A percentile compares a stretch with the other conserved stretches of the same genome.
Conservation (phyloP, 2,797 vertebrate species). For the Chlorospingus semifuscus region DNA sequence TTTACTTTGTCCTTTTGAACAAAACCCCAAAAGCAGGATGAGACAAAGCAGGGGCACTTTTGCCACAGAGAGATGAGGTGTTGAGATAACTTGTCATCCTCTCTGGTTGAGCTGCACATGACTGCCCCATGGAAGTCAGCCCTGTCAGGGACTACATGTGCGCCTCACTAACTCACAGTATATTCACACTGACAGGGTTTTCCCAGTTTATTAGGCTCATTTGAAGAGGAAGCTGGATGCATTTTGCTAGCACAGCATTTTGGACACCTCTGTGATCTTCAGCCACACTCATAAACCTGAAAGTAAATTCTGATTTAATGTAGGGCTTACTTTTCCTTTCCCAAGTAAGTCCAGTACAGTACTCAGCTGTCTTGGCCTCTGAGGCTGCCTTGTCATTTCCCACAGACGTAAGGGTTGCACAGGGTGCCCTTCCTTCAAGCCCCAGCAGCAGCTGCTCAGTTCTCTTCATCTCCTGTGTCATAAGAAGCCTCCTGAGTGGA, state of each 20-base stretch:
- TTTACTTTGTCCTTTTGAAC: neutral
- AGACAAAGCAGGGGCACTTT: neutral
- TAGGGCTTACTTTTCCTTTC: neutral
- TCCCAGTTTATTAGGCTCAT: slow-evolving; percentile 45
- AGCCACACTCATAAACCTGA: neutral
- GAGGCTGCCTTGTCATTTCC: neutral
- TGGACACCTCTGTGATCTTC: neutral
- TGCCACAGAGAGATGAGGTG: neutral
- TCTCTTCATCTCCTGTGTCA: neutral
- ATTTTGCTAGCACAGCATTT: neutral
- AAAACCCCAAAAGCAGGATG: neutral
- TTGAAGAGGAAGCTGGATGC: neutral
- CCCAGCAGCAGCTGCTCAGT: neutral
- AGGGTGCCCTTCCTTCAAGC: neutral
- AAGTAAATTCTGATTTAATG: neutral
- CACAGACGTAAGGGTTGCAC: neutral
- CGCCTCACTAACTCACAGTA: neutral
- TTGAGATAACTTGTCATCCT: neutral
- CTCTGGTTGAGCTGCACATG: neutral
- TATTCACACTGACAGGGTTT: slow-evolving; percentile 37
- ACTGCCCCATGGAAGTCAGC: neutral
- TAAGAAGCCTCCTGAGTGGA: neutral
- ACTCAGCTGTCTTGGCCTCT: neutral
- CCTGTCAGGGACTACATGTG: neutral
- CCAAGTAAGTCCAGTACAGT: neutral